These are phyloP conservation scores for Ophthalmotilapia sp. DNA, from an alignment of 2,113 vertebrate genomes.

Conservation along the genomic window DNA sequence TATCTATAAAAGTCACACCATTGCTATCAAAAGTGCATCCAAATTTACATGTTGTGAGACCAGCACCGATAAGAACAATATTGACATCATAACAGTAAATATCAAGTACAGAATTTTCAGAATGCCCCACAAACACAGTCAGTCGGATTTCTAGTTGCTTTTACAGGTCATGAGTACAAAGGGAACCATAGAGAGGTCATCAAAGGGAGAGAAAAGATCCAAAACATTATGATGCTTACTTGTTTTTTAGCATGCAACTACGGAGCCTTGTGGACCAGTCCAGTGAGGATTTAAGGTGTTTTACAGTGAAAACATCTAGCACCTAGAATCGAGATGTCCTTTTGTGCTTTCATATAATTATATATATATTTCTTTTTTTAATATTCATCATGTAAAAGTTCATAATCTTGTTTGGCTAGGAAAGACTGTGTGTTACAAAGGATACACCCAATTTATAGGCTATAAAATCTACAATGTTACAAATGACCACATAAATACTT, in stretches of 20 bases:
- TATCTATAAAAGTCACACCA: slow-evolving; percentile 29
- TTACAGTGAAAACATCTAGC: slow-evolving; percentile 68
- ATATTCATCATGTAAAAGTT: slow-evolving; percentile 55
- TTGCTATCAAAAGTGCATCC: slow-evolving; percentile 71
- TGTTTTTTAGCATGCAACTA: slow-evolving; percentile 21
- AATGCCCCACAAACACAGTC: slow-evolving; percentile 77
- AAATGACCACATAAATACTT: slow-evolving; percentile 58
- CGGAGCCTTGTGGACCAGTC: slow-evolving; percentile 38
- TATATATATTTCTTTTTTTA: slow-evolving; percentile 7
- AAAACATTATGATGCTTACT: slow-evolving; percentile 8
- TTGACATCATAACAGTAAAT: slow-evolving; percentile 68
- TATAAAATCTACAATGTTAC: slow-evolving; percentile 63
- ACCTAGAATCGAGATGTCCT: slow-evolving; percentile 59
- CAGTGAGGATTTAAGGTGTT: slow-evolving; percentile 57
- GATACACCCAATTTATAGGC: slow-evolving; percentile 48
- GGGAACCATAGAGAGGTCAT: slow-evolving; percentile 14
- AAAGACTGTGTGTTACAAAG: slow-evolving; percentile 61
- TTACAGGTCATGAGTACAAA: slow-evolving; percentile 42
- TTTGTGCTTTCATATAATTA: slow-evolving; percentile 65
- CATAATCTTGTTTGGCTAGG: slow-evolving; percentile 74
- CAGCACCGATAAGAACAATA: slow-evolving; percentile 70
- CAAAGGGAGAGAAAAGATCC: slow-evolving; percentile 13
- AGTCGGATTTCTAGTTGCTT: slow-evolving; percentile 57
- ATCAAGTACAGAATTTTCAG: slow-evolving; percentile 71
- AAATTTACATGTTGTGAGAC: slow-evolving; percentile 68